A percentile compares a stretch with the other conserved stretches of the same genome.
These are phyloP conservation scores for Odontamblyopus lacepedii DNA, from an alignment of 2,797 vertebrate genomes.

Conservation along the genomic window DNA sequence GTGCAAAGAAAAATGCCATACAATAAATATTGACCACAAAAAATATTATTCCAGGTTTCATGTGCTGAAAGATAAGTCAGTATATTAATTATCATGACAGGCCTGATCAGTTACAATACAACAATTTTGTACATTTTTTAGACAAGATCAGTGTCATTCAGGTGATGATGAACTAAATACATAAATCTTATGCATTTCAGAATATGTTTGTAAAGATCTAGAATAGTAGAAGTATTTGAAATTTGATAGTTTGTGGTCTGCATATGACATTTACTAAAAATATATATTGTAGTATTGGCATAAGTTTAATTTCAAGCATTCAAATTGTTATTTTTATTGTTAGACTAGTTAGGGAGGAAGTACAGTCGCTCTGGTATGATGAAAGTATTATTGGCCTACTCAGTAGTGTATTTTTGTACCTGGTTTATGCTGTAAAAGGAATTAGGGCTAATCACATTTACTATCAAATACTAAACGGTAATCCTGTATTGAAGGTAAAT, in stretches of 20 bases:
- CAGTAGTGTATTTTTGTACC: not conserved
- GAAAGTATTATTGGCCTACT: not conserved
- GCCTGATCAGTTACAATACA: no score
- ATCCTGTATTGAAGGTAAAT: slow-evolving; percentile 4
- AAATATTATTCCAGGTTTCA: no score
- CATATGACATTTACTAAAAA: not conserved
- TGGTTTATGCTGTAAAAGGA: not conserved
- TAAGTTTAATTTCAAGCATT: not conserved
- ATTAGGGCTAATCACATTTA: not conserved
- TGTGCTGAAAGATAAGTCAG: no score
- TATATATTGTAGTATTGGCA: not conserved
- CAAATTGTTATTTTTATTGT: not conserved
- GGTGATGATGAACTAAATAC: no score
- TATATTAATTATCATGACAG: no score
- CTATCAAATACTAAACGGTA: not conserved
- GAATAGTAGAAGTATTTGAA: no score
- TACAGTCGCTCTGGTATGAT: not conserved
- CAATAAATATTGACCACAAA: no score
- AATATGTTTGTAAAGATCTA: no score
- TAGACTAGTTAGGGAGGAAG: not conserved
- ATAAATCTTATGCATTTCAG: no score
- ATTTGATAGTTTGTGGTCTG: no score
- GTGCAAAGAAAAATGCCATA: no score
- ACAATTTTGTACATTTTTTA: not conserved
- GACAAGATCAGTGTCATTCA: not conserved